Conservation (phyloP, 2,888 invertebrate species). For the Drosophila hamatofila region DNA sequence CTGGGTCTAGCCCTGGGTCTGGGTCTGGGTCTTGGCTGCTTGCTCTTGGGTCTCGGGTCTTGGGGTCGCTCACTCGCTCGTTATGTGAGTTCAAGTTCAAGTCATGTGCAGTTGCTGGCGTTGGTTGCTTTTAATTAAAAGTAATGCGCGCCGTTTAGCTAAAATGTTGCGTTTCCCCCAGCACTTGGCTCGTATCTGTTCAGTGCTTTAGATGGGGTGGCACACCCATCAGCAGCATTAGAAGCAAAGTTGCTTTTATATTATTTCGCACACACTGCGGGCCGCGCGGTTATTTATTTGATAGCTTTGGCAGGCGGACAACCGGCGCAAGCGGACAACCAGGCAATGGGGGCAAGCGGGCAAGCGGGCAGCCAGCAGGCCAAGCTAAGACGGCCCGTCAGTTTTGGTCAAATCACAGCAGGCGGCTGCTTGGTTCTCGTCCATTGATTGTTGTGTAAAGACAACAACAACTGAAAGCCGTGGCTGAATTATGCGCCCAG, state of each 20-base stretch:
- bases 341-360: constrained; percentile 31
- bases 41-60: constrained; percentile 14
- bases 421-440: constrained; percentile 47
- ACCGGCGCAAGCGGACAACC: constrained; percentile 31
- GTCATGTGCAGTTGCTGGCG: constrained; percentile 69
- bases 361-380: constrained; percentile 42
- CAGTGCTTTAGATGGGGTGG: constrained; percentile 41
- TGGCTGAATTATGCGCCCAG: constrained; percentile 73
- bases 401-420: constrained; percentile 76
- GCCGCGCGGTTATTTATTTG: constrained; percentile 77
- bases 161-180: constrained; percentile 42
- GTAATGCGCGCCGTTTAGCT: constrained; percentile 76
- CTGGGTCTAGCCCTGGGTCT: constrained; percentile 1
- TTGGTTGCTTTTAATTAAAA: constrained; percentile 78
- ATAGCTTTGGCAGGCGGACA: constrained; percentile 66
- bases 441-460: constrained; percentile 69
- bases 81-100: constrained; percentile 73
- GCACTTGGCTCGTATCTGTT: constrained; percentile 19
- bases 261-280: constrained; percentile 66
- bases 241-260: constrained; percentile 58
- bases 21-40: constrained; percentile 16
- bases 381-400: constrained; percentile 58
- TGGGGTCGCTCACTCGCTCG: constrained; percentile 37
- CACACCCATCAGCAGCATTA: constrained; percentile 67
- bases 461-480: constrained; percentile 52